A percentile compares a stretch with the other conserved stretches of the same genome.
Evolutionary conservation across 2,113 vertebrate species (phyloP).

Genomic region (Vimba vimba): DNA sequence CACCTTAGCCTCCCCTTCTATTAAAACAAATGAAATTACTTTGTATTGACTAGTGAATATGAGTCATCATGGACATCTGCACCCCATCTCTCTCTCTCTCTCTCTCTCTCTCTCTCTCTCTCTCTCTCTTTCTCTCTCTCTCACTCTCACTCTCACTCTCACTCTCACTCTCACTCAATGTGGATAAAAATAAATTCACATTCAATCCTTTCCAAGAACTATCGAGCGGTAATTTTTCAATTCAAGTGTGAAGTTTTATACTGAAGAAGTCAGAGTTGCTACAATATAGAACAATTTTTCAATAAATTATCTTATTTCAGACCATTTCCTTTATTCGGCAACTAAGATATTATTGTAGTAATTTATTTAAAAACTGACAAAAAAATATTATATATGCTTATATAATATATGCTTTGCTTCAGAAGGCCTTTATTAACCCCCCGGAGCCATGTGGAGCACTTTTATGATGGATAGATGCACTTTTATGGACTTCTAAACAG

Average conservation of each 20-base stretch:
- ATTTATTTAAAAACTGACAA: neutral
- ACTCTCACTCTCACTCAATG: no score
- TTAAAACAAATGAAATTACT: neutral
- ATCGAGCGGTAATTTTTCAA: neutral
- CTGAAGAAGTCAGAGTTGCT: neutral
- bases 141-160: no score
- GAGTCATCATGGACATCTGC: neutral
- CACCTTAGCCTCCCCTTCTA: neutral
- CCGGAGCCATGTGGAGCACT: no score
- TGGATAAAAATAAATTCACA: neutral
- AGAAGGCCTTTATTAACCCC: no score
- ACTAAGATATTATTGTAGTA: neutral
- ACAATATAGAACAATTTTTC: neutral
- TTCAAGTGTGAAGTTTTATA: conserved; percentile 1
- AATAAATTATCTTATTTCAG: neutral
- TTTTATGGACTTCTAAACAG: no score
- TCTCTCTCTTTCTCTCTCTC: no score
- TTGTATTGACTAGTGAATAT: neutral
- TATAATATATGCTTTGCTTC: no score
- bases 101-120: no score
- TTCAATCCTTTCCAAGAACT: neutral
- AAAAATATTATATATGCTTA: no score
- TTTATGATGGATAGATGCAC: no score
- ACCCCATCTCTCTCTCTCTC: neutral
- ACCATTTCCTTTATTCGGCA: neutral